phyloP scores from a whole-genome alignment of 2,113 vertebrate species.

The Planiliza haematocheilus region DNA sequence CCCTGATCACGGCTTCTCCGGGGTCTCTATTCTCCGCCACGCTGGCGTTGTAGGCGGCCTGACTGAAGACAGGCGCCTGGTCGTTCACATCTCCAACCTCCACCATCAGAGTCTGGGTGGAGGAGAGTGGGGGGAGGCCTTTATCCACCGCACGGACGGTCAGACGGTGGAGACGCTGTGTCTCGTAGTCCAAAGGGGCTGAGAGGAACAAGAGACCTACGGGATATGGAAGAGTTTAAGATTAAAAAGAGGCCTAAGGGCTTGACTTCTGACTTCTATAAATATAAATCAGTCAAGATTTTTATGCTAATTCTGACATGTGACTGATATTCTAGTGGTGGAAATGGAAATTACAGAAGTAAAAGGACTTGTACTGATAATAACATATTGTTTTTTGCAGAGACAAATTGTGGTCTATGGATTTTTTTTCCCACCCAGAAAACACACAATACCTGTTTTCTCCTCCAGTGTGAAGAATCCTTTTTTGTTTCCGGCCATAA shows the following conservation, averaged over 20 bases:
- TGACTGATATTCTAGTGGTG: background rate
- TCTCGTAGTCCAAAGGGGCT: constrained; percentile 86
- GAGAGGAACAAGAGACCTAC: constrained; percentile 87
- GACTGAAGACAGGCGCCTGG: constrained; percentile 83
- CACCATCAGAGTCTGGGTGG: constrained; percentile 88
- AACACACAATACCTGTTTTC: constrained; percentile 84
- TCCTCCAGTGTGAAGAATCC: constrained; percentile 85
- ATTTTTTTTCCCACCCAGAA: too few relatives aligned
- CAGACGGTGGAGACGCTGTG: constrained; percentile 80
- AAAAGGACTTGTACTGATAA: too few relatives aligned
- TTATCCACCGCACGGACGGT: constrained; percentile 85
- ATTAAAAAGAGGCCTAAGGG: too few relatives aligned
- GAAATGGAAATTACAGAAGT: background rate
- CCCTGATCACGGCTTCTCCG: constrained; percentile 83
- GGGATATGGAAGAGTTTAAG: constrained; percentile 27
- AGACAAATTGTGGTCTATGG: too few relatives aligned
- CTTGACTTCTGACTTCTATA: too few relatives aligned
- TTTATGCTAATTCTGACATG: background rate
- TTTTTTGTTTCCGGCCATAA: constrained; percentile 87
- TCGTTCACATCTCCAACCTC: constrained; percentile 91
- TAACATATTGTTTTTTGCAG: too few relatives aligned
- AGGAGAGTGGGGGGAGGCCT: constrained; percentile 84
- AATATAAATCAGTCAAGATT: too few relatives aligned
- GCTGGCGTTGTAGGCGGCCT: constrained; percentile 81
- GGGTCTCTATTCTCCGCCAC: constrained; percentile 88